These are phyloP conservation scores for Trididemnum nubilum DNA, from an alignment of 23 tunicate genomes.

Conservation along the genomic window DNA sequence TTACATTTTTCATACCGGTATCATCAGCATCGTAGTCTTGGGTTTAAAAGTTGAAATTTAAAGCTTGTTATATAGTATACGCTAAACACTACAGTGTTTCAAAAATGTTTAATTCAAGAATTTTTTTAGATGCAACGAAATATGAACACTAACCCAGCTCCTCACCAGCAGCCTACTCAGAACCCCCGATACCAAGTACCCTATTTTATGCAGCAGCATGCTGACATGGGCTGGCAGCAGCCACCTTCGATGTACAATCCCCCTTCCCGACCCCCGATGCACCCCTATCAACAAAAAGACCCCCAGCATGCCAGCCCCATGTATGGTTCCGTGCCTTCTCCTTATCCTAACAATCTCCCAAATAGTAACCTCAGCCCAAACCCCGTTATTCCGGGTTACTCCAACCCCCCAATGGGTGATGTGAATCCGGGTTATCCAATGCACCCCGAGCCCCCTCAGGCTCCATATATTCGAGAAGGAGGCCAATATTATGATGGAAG, in stretches of 20 bases:
- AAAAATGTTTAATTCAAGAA: no score
- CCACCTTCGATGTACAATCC: conserved; percentile 39
- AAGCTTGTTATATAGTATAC: no score
- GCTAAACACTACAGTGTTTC: no score
- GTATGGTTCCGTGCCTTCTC: conserved; percentile 44
- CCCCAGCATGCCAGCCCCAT: conserved; percentile 23
- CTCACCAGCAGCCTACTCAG: background rate
- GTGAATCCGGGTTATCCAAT: conserved; percentile 30
- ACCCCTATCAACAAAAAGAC: conserved; percentile 52
- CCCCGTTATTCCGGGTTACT: conserved; percentile 11
- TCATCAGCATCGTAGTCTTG: no score
- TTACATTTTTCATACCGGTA: no score
- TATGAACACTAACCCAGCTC: conserved; percentile 1
- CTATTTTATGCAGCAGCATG: conserved; percentile 37
- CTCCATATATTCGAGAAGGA: conserved; percentile 27
- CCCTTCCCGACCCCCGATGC: conserved; percentile 29
- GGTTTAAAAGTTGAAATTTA: no score
- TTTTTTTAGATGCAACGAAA: conserved; percentile 38
- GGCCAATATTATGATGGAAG: conserved; percentile 30
- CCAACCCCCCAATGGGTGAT: conserved; percentile 24
- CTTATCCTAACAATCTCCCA: conserved; percentile 19
- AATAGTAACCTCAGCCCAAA: background rate
- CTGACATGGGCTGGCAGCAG: conserved; percentile 52
- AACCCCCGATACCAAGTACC: conserved; percentile 41
- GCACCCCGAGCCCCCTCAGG: conserved; percentile 40